phyloP scores from a whole-genome alignment of 2,797 vertebrate genomes.

The Artibeus jamaicensis region DNA sequence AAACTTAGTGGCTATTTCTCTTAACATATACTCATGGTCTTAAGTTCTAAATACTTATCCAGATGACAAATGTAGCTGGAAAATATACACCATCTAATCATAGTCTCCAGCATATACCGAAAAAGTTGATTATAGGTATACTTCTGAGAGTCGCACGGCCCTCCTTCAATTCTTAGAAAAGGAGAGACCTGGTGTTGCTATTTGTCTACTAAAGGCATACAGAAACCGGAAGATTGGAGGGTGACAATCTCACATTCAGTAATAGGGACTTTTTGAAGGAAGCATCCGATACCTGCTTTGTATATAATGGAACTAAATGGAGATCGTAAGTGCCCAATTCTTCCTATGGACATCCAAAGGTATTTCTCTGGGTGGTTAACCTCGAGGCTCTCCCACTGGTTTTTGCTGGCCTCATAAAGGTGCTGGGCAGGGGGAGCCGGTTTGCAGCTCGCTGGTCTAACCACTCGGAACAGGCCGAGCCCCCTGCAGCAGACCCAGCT shows the following conservation, averaged over 20 bases:
- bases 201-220: background rate
- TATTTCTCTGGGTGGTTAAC: constrained; percentile 6
- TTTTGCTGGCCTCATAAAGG: background rate
- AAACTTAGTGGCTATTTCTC: background rate
- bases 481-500: background rate
- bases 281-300: background rate
- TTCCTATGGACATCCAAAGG: background rate
- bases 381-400: background rate
- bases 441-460: background rate
- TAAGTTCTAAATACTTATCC: constrained; percentile 11
- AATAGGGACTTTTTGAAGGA: background rate
- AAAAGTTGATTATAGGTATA: background rate
- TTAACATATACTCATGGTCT: background rate
- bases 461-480: background rate
- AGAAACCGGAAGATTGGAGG: background rate
- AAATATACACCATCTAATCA: background rate
- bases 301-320: background rate
- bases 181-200: background rate
- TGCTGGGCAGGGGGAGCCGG: background rate
- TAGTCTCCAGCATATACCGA: background rate
- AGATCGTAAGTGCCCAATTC: background rate
- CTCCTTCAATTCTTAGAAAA: background rate
- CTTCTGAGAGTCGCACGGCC: background rate
- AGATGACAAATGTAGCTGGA: background rate
- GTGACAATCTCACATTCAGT: background rate